A percentile compares a stretch with the other conserved stretches of the same genome.
Conservation (phyloP, 2,797 vertebrate genomes). For the Lithobates sylvaticus region DNA sequence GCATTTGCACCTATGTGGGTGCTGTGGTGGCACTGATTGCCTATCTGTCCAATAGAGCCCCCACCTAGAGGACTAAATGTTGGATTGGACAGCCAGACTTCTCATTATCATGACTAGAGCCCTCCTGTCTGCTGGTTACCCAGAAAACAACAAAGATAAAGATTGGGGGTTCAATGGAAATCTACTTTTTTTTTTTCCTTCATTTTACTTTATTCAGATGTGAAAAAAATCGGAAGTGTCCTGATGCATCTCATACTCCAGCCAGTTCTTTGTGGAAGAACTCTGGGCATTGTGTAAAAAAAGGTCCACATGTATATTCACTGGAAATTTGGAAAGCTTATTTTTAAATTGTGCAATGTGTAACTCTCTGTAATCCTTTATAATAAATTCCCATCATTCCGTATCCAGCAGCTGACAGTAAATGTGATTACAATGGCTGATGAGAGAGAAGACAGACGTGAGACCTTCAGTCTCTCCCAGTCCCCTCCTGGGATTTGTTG, state of each 20-base stretch:
- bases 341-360: slow-evolving; percentile 1
- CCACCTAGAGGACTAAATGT: slow-evolving; percentile 71
- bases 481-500: too few species aligned
- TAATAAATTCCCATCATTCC: background rate
- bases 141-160: background rate
- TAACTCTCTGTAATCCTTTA: background rate
- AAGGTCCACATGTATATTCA: background rate
- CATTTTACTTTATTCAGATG: background rate
- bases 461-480: background rate
- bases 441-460: background rate
- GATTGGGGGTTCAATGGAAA: background rate
- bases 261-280: background rate
- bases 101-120: background rate
- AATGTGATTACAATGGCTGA: background rate
- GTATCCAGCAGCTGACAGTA: background rate
- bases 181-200: background rate
- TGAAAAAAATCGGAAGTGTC: background rate
- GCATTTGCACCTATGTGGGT: slow-evolving; percentile 85
- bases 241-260: background rate
- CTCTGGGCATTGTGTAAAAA: background rate
- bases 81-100: background rate
- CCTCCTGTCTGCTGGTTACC: background rate
- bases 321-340: background rate
- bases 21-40: slow-evolving; percentile 85
- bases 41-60: slow-evolving; percentile 86